A percentile compares a stretch with the other conserved stretches of the same genome.
These are phyloP conservation scores for Microctonus brassicae DNA, from an alignment of 2,888 invertebrate species.

Conservation along the genomic window DNA sequence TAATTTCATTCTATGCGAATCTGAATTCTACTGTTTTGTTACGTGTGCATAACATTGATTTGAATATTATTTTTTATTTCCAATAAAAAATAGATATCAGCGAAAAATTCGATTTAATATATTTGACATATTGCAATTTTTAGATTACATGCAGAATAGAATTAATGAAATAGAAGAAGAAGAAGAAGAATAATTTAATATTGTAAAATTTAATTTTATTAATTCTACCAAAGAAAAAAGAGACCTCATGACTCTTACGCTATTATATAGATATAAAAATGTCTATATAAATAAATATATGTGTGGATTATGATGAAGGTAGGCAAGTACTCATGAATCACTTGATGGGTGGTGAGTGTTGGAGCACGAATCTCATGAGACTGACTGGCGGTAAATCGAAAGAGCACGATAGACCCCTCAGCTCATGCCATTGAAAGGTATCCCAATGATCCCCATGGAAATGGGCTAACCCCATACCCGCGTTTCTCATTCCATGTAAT, in stretches of 20 bases:
- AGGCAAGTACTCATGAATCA: constrained; percentile 18
- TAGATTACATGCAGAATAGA: too few relatives aligned
- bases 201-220: background rate
- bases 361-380: background rate
- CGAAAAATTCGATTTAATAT: too few relatives aligned
- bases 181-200: background rate
- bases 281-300: background rate
- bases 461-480: background rate
- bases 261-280: background rate
- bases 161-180: background rate
- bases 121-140: too few relatives aligned
- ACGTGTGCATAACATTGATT: background rate
- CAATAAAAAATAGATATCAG: too few relatives aligned
- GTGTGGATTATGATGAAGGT: constrained; percentile 1
- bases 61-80: too few relatives aligned
- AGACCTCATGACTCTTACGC: too few relatives aligned
- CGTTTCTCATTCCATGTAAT: background rate
- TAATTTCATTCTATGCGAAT: background rate
- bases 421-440: background rate
- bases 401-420: constrained; percentile 6
- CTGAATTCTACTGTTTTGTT: background rate
- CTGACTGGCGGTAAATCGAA: constrained; percentile 17
- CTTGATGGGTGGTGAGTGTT: constrained; percentile 4
- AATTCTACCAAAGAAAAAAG: background rate
- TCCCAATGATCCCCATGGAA: constrained; percentile 8